Base-by-base conservation (phyloP, 1,140 invertebrate genomes). In the Cyclargus thomasi region DNA sequence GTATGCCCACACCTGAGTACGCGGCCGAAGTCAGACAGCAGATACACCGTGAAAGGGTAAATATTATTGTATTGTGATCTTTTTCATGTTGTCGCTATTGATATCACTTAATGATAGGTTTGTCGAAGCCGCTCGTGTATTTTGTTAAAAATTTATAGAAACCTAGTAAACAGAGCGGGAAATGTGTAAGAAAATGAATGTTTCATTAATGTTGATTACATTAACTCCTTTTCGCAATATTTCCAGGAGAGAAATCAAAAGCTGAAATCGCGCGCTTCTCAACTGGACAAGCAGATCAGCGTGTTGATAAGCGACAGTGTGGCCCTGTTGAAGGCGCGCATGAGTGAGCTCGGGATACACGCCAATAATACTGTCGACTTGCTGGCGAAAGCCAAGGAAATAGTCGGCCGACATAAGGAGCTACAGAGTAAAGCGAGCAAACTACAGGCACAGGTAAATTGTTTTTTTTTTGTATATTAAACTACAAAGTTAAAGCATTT, bases 291-390 rank as follows among this genome's bases (percentile, higher is more conserved):
- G 83, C 96, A 98, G 90, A 97, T 98, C 69, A 96, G 95, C 79
- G 94, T 95, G 57, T 90, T 99, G 35, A 97, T 97, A 69, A 95
- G 97, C 75, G 97, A 98, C 81, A 97, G 97, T 78, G 96, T 98
- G n/a, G 94, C 94, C 20, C 89, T 98, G 53, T 88, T 99, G 8
- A 97, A 97, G 82, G 94, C 95, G n/a, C 92, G 97, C 65, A 96
- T 99, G 94, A 95, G 94, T 69, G 97, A 98, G 84, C 91, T 99
- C 70, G 97, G 96, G 67, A 97, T 98, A 72, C 94, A 96, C 81
- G 94, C 94, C 2, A 95, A 94, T 36, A 95, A 94, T 67, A 96
- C 96, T 0, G 94, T 95, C 36, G 97, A 98, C 87, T 91, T 98
- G 63, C 91, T 98, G 11, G 94, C 94, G 1, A 97, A 97, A 87